These are phyloP conservation scores for Phortica okadai DNA, from an alignment of 2,888 invertebrate species.

Conservation along the genomic window DNA sequence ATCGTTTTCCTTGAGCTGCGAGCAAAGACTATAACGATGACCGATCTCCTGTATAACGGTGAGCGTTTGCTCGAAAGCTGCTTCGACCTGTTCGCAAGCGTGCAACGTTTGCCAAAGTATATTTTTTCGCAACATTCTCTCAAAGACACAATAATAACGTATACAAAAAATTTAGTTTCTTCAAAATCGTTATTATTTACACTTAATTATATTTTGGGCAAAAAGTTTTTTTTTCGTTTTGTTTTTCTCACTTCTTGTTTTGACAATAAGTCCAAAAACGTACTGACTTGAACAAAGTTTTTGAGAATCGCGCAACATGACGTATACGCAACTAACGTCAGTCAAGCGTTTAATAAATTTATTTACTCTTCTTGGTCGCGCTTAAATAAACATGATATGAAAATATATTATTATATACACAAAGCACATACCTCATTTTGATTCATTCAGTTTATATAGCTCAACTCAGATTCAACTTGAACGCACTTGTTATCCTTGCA, in stretches of 20 bases:
- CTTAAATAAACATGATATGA: background rate
- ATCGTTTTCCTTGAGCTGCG: constrained; percentile 32
- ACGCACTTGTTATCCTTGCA: background rate
- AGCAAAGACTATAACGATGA: constrained; percentile 46
- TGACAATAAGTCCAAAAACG: background rate
- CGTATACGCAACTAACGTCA: background rate
- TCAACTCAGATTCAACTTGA: background rate
- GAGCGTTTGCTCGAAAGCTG: constrained; percentile 48
- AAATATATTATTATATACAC: constrained; percentile 9
- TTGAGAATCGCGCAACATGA: background rate
- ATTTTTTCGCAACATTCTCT: constrained; percentile 25
- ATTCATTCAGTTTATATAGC: background rate
- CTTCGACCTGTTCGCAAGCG: constrained; percentile 51
- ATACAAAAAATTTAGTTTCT: background rate
- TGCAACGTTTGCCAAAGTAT: constrained; percentile 49
- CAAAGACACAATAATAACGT: background rate
- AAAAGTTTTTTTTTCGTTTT: background rate
- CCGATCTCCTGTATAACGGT: constrained; percentile 44
- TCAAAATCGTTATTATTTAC: background rate
- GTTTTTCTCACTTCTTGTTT: background rate
- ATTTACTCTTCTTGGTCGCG: background rate
- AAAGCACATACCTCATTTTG: background rate
- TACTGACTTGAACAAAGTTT: background rate
- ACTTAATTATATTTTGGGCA: background rate
- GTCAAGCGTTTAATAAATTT: background rate